Base-by-base conservation (phyloP, 2,797 vertebrate genomes). In the Tympanoctomys barrerae region DNA sequence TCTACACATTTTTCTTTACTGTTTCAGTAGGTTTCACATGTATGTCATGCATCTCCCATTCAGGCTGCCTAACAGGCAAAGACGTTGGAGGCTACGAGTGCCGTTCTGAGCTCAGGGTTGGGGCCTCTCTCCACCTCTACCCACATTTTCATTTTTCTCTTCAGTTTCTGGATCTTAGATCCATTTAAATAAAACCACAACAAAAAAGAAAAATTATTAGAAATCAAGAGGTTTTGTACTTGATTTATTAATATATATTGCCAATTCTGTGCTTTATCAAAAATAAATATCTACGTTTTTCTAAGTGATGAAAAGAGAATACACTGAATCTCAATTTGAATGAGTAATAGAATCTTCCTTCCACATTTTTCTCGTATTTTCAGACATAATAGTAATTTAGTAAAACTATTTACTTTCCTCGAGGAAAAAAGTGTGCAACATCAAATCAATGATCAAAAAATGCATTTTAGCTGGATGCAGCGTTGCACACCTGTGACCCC, bases 261-360 rank as follows among this genome's bases (percentile, higher is more conserved):
- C 28, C 73, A 5, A 46, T 75, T 28, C 14, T 78, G 42, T 49
- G 13, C 1, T 5, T 83, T 71, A 62, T 14, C 26, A 31, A 87
- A 93, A 39, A 62, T 33, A 52, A 89, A 31, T 84, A 75, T 36
- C 26, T 31, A 87, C 77, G 21, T 57, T 54, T 90, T 31, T 90
- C 36, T 80, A 57, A 96, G 84, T 79, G 46, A 75, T 62, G 21
- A 70, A 70, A 84, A 87, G 21, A 75, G 68, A 80, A 73, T 21
- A 59, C 12, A 80, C 9, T 73, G 42, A 89, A 71, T 75, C 57
- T 92, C 36, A 84, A 57, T 81, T 80, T 75, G 24, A 87, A 84
- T 42, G n/a, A 86, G 5, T 75, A 75, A 71, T 46, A 49, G 46
- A 36, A 70, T 83, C 61, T 70, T 1, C 42, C 4, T n/a, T 75